Conservation (phyloP, 2,888 invertebrate species). For the Acronicta alni region DNA sequence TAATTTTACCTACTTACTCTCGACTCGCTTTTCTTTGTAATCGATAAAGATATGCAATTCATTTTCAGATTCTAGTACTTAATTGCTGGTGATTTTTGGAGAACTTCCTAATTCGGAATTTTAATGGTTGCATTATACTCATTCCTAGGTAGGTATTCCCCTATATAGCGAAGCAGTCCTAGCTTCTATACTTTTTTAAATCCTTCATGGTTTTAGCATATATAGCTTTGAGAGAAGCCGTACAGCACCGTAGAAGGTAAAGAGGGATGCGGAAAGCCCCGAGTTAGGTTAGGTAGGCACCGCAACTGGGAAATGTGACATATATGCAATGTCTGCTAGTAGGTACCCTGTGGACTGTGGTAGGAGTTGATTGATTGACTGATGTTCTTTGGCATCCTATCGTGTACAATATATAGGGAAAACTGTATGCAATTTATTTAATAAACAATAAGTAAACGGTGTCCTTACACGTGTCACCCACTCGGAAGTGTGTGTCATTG, state of each 20-base stretch:
- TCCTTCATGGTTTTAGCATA: too few relatives aligned
- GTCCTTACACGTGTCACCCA: slow-evolving; percentile 58
- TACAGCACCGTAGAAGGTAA: too few relatives aligned
- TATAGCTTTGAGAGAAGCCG: too few relatives aligned
- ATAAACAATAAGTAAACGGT: slow-evolving; percentile 54
- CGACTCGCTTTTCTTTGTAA: slow-evolving; percentile 35
- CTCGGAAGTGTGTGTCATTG: slow-evolving; percentile 69
- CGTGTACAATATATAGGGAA: slow-evolving; percentile 28
- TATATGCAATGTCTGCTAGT: too few relatives aligned
- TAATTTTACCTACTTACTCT: slow-evolving; percentile 20
- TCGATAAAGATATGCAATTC: slow-evolving; percentile 14
- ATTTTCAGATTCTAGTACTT: too few relatives aligned
- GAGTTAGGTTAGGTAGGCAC: too few relatives aligned
- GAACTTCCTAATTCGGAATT: not conserved
- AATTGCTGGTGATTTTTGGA: slow-evolving; percentile 1
- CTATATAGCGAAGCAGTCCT: too few relatives aligned
- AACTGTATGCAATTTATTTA: slow-evolving; percentile 29
- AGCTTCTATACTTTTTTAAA: too few relatives aligned
- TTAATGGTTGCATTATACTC: too few relatives aligned
- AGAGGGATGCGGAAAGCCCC: too few relatives aligned
- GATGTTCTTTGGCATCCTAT: slow-evolving; percentile 3
- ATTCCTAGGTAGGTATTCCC: too few relatives aligned
- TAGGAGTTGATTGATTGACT: slow-evolving; percentile 12
- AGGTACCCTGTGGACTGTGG: not conserved
- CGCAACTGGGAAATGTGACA: too few relatives aligned